Conservation (phyloP, 2,888 invertebrate species). For the Leucophora obtusa region DNA sequence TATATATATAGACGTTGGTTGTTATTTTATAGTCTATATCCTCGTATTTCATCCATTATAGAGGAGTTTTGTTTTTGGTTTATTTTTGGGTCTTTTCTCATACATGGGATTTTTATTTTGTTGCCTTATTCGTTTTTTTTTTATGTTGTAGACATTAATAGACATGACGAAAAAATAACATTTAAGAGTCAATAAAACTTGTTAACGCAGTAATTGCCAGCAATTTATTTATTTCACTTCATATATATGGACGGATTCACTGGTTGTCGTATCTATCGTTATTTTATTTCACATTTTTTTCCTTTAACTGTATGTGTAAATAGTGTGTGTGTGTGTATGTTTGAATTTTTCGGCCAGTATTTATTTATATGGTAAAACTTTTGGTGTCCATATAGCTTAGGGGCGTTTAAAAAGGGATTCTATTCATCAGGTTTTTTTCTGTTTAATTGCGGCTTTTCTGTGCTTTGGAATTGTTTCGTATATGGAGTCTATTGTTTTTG, state of each 20-base stretch:
- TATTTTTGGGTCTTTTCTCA: constrained; percentile 38
- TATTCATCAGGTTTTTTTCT: not conserved
- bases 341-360: constrained; percentile 57
- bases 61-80: constrained; percentile 19
- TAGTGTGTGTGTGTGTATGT: constrained; percentile 48
- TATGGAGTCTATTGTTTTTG: not conserved
- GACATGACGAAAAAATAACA: constrained; percentile 68
- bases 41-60: constrained; percentile 54
- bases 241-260: constrained; percentile 47
- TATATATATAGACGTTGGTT: not conserved
- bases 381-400: constrained; percentile 61
- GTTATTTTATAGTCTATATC: not conserved
- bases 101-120: constrained; percentile 27
- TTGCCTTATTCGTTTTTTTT: constrained; percentile 17
- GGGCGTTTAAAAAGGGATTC: constrained; percentile 53
- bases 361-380: constrained; percentile 50
- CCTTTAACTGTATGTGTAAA: constrained; percentile 10
- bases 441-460: constrained; percentile 55
- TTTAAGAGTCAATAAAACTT: constrained; percentile 79
- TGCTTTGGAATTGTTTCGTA: constrained; percentile 50
- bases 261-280: not conserved
- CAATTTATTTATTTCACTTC: constrained; percentile 78
- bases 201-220: constrained; percentile 79
- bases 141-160: constrained; percentile 63
- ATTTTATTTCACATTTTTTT: constrained; percentile 2